Percentiles rank a stretch among this genome's conserved stretches.
These are phyloP conservation scores for Drosophila athabasca DNA, from an alignment of 1,140 invertebrate genomes.

Conservation along the genomic window DNA sequence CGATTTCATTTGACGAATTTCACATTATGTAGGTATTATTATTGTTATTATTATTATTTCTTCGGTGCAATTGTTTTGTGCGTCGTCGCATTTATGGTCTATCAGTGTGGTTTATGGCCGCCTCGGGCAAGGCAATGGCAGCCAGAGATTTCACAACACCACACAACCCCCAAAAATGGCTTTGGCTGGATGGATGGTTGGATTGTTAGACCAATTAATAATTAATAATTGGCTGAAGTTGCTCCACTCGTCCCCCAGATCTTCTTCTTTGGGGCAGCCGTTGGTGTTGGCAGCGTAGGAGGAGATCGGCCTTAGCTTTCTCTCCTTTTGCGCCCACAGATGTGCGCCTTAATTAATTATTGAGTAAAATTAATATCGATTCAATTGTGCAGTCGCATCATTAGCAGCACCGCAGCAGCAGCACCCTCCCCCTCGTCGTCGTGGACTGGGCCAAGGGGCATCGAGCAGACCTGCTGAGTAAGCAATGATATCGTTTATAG, in stretches of 20 bases:
- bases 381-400: slow-evolving; percentile 76
- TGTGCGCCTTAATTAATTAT: slow-evolving; percentile 70
- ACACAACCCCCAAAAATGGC: slow-evolving; percentile 22
- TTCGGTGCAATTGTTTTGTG: slow-evolving; percentile 71
- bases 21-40: slow-evolving; percentile 42
- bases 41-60: slow-evolving; percentile 60
- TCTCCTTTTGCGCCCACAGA: slow-evolving; percentile 58
- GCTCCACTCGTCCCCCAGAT: not conserved
- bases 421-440: not conserved
- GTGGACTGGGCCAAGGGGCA: slow-evolving; percentile 1
- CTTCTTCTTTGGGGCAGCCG: not conserved
- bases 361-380: slow-evolving; percentile 77
- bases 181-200: slow-evolving; percentile 4
- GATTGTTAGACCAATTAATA: slow-evolving; percentile 72
- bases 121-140: slow-evolving; percentile 30
- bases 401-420: slow-evolving; percentile 48
- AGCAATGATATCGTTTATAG: slow-evolving; percentile 57
- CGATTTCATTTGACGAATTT: slow-evolving; percentile 53
- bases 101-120: slow-evolving; percentile 52
- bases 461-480: slow-evolving; percentile 72
- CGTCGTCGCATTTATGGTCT: slow-evolving; percentile 67
- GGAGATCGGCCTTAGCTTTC: slow-evolving; percentile 67
- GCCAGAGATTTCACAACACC: slow-evolving; percentile 68
- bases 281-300: too few relatives aligned
- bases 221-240: slow-evolving; percentile 55